Evolutionary conservation across 2,797 vertebrate species (phyloP).

Genomic region (Hoplostethus atlanticus): DNA sequence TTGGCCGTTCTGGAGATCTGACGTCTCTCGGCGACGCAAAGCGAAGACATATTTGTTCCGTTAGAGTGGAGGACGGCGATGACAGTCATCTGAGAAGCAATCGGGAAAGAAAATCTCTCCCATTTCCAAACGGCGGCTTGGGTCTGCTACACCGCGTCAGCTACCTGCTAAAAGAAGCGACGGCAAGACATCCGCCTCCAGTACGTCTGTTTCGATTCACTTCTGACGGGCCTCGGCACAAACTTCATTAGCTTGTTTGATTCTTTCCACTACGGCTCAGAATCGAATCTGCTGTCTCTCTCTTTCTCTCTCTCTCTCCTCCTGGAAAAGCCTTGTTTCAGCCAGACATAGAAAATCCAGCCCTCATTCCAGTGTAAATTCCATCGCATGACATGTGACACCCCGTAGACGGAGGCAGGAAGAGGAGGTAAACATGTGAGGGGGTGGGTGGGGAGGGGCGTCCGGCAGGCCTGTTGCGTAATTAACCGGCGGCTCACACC

Average conservation of each 20-base stretch:
- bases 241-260: conserved; percentile 46
- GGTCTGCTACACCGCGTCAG: conserved; percentile 18
- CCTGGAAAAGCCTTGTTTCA: conserved; percentile 60
- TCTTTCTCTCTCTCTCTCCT: neutral
- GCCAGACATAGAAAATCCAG: conserved; percentile 67
- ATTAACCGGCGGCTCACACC: neutral
- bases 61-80: conserved; percentile 33
- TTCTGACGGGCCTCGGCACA: conserved; percentile 52
- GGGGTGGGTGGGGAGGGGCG: neutral
- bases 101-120: conserved; percentile 18
- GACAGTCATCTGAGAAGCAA: conserved; percentile 52
- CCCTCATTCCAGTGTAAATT: conserved; percentile 73
- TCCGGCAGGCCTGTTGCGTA: conserved; percentile 1
- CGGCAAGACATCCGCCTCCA: conserved; percentile 37
- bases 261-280: conserved; percentile 73
- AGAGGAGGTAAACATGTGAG: conserved; percentile 44
- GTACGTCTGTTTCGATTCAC: conserved; percentile 54
- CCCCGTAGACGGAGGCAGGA: conserved; percentile 20
- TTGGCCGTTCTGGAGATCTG: conserved; percentile 18
- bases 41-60: conserved; percentile 37
- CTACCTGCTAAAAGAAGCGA: conserved; percentile 45
- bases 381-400: conserved; percentile 48
- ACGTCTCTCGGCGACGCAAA: conserved; percentile 37
- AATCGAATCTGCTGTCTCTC: conserved; percentile 50
- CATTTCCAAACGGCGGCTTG: conserved; percentile 38